Base-by-base conservation (phyloP, 2,113 vertebrate genomes). In the Sprattus sprattus region DNA sequence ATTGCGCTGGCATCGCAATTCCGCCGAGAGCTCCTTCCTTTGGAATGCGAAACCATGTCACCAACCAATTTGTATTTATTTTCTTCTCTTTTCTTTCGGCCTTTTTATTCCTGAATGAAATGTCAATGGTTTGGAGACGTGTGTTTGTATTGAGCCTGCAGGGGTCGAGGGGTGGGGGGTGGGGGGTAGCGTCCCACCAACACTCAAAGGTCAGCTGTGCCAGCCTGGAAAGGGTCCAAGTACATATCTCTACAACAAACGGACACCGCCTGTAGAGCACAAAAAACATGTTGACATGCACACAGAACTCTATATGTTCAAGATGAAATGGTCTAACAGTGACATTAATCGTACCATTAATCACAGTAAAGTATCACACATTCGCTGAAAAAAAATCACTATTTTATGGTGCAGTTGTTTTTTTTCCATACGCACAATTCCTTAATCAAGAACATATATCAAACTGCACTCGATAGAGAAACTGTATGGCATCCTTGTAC, bases 1-100 rank as follows among this genome's bases (percentile, higher is more conserved):
- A 67, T 46, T 13, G 7, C 67, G 52, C n/a, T 54, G 6, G 85
- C 83, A 82, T 0, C 18, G 44, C 18, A 78, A 78, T 45, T 22
- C 57, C 83, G n/a, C 64, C 13, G 71, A 22, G 83, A n/a, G 22
- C 25, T 81, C 44, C 18, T 32, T 47, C 39, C 57, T 60, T 45
- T 45, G 78, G 84, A 91, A 88, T 88, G 83, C 84, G 39, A 89
- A 87, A 87, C 71, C 85, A 87, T 87, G 83, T 16, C 82, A 15
- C 54, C 85, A n/a, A n/a, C n/a, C 88, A 85, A 82, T 83, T n/a
- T n/a, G 13, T 75, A 54, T 85, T 57, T 11, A 25, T 84, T 9
- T 46, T 67, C 57, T 60, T 85, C 11, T 39, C 78, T 13, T 2
- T 88, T 67, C 47, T 84, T 8, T 39, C 78, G 49, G 50, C 57